These are phyloP conservation scores for Myotis brandtii DNA, from an alignment of 2,113 vertebrate species.

Conservation along the genomic window DNA sequence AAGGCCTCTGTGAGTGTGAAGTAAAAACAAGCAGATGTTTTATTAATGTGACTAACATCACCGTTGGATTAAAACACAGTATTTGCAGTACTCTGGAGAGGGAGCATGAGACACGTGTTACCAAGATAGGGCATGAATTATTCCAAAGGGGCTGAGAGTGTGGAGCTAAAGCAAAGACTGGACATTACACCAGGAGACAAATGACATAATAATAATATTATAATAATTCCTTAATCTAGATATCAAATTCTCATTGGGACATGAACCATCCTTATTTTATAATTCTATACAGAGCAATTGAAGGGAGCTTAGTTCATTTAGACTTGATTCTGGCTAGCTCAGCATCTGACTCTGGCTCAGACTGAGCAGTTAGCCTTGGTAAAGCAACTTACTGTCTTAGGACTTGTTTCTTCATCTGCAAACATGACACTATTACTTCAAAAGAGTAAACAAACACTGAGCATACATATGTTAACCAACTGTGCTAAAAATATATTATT, in stretches of 20 bases:
- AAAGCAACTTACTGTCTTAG: not conserved
- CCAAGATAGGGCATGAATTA: not conserved
- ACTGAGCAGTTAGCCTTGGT: not conserved
- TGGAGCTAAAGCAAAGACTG: not conserved
- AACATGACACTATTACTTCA: not conserved
- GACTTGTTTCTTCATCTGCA: not conserved
- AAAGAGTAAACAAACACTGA: not conserved
- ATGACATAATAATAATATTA: not conserved
- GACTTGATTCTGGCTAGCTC: not conserved
- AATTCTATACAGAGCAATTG: not conserved
- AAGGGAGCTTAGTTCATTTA: not conserved
- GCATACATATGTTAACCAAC: not conserved
- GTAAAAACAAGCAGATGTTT: not conserved
- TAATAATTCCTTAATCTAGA: not conserved
- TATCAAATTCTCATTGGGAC: too few relatives aligned
- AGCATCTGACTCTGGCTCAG: not conserved
- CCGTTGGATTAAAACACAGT: not conserved
- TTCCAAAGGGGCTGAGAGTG: not conserved
- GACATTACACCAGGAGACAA: not conserved
- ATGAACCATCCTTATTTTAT: not conserved
- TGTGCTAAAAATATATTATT: not conserved
- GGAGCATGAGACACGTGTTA: not conserved
- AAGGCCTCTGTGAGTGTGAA: not conserved
- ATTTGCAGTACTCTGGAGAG: not conserved
- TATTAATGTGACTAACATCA: not conserved